A percentile compares a stretch with the other conserved stretches of the same genome.
Evolutionary conservation across 2,888 invertebrate genomes (phyloP).

Genomic region (Aphrophora alni): DNA sequence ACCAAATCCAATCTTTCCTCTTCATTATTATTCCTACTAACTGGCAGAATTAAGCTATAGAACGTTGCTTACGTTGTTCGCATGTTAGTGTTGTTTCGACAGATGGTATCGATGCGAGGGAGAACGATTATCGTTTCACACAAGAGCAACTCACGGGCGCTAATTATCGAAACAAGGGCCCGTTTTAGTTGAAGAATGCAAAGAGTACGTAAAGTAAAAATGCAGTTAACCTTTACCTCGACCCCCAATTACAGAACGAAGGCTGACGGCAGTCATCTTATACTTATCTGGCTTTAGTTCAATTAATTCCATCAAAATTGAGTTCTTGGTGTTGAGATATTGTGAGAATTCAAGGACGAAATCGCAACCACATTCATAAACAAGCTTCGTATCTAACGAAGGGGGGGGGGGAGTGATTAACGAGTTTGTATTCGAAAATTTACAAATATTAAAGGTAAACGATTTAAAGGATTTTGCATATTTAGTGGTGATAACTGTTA

Average conservation of each 20-base stretch:
- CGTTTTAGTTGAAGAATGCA: conserved; percentile 31
- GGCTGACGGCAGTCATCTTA: background rate
- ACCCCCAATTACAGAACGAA: conserved; percentile 6
- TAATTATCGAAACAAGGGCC: background rate
- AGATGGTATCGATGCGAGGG: background rate
- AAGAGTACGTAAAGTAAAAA: conserved; percentile 32
- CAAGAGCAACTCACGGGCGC: background rate
- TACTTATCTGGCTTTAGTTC: background rate
- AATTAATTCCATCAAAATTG: conserved; percentile 6
- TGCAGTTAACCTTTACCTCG: conserved; percentile 28
- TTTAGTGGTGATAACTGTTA: too few relatives aligned
- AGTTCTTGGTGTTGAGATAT: background rate
- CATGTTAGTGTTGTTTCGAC: background rate
- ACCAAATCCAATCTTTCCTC: too few relatives aligned
- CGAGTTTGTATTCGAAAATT: too few relatives aligned
- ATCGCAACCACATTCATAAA: background rate
- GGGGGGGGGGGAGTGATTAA: too few relatives aligned
- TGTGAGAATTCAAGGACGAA: background rate
- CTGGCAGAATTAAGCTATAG: too few relatives aligned
- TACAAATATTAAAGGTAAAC: too few relatives aligned
- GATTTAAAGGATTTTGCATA: too few relatives aligned
- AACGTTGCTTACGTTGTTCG: too few relatives aligned
- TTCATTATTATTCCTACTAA: too few relatives aligned
- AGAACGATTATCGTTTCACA: background rate
- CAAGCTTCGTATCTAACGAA: too few relatives aligned